Base-by-base conservation (phyloP, 2,113 vertebrate genomes). In the Dinomys branickii region DNA sequence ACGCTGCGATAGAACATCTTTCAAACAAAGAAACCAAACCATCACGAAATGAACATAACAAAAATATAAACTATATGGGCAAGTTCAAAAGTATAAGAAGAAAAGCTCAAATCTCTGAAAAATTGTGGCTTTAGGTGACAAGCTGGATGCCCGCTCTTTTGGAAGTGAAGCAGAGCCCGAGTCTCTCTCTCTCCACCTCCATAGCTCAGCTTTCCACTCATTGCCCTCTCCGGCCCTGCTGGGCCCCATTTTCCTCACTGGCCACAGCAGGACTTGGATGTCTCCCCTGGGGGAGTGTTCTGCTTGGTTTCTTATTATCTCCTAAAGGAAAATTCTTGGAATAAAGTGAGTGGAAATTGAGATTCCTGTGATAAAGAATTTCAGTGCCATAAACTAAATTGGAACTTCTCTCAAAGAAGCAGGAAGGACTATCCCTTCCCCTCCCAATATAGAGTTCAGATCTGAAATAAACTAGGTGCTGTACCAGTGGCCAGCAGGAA, bases 401-500 rank as follows among this genome's bases (percentile, higher is more conserved):
- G 33, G 78, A 33, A 69, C 35, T 28, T 96, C n/a, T 82, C 20
- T 50, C 20, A 47, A 19, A 50, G 59, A 61, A 26, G 61, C 5
- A 7, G 61, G 22, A 52, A 33, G 16, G 30, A 7, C 44, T 52
- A 71, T 30, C 11, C 1, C 14, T 44, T 10, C 22, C 11, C 71
- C 69, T 63, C 52, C 52, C 71, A 52, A 9, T 26, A 33, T 13
- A 83, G 30, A 3, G 5, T 30, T 2, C 4, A 94, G 50, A 19
- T 14, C 9, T 22, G 30, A 54, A 85, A 38, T 38, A n/a, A 65
- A 28, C n/a, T 38, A 5, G 58, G 19, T 11, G 6, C 20, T 14
- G 22, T 14, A 22, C 30, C 30, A 0, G 1, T 1, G 8, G 52
- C 2, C 1, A 20, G 52, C 5, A 6, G 50, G 67, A 33, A 14